Conservation (phyloP, 2,797 vertebrate species). For the Hippoglossus hippoglossus region DNA sequence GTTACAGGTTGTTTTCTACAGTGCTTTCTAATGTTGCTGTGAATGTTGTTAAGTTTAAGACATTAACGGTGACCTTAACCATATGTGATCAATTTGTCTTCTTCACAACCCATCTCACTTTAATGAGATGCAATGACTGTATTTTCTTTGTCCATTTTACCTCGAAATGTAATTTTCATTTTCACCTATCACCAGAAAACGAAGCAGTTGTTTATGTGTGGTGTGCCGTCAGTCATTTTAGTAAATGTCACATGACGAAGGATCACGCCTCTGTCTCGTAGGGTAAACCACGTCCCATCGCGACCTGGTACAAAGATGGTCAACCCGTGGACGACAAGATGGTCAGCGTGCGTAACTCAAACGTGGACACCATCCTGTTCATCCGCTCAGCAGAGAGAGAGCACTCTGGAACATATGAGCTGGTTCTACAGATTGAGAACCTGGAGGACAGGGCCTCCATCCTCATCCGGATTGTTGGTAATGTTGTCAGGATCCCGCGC, state of each 20-base stretch:
- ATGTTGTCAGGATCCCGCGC: conserved; percentile 17
- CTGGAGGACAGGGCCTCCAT: conserved; percentile 89
- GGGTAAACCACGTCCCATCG: conserved; percentile 91
- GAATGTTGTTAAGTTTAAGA: no score
- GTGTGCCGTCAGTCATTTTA: neutral
- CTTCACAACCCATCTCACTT: no score
- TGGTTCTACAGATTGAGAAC: conserved; percentile 90
- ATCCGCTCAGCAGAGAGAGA: conserved; percentile 89
- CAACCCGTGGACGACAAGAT: conserved; percentile 84
- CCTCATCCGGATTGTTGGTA: conserved; percentile 87
- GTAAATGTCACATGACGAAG: neutral
- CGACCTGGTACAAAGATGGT: conserved; percentile 89
- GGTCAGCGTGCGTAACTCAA: conserved; percentile 84
- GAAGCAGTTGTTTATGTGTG: no score
- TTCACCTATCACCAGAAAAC: no score
- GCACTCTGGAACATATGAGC: conserved; percentile 90
- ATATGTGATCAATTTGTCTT: no score
- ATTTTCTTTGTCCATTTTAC: no score
- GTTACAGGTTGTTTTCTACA: no score
- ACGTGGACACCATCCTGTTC: conserved; percentile 89
- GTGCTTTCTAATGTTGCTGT: no score
- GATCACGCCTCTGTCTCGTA: conserved; percentile 51
- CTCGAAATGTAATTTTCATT: no score
- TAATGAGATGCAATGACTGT: no score
- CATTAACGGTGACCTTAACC: no score